These are phyloP conservation scores for Melanaphis sacchari DNA, from an alignment of 1,140 invertebrate genomes.

Conservation along the genomic window DNA sequence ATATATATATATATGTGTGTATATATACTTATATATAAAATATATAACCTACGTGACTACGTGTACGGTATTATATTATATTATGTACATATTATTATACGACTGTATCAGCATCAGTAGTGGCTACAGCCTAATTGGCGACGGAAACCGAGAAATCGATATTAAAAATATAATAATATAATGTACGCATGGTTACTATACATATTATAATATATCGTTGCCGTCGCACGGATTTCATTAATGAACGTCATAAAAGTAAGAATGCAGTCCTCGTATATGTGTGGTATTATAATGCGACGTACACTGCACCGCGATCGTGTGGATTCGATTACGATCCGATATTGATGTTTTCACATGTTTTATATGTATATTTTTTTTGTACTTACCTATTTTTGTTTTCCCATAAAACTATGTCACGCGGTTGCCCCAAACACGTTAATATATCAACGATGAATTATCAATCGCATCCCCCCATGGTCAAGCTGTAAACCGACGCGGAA, in stretches of 20 bases:
- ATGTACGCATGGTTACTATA: not conserved
- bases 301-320: not conserved
- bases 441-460: not conserved
- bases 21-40: too few species aligned
- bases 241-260: conserved; percentile 41
- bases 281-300: not conserved
- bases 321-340: conserved; percentile 10
- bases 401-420: not conserved
- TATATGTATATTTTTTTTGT: not conserved
- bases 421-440: not conserved
- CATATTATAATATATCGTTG: not conserved
- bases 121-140: conserved; percentile 11
- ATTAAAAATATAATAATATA: conserved; percentile 19
- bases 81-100: not conserved
- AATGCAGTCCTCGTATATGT: not conserved
- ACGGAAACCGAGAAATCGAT: conserved; percentile 27
- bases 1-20: too few species aligned
- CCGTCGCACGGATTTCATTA: not conserved
- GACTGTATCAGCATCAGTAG: not conserved
- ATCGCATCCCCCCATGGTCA: not conserved
- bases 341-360: conserved; percentile 27
- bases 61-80: not conserved
- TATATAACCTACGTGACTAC: not conserved
- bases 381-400: not conserved
- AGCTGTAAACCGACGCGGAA: not conserved